phyloP scores from a whole-genome alignment of 2,888 invertebrate species.

The Biston stratarius region DNA sequence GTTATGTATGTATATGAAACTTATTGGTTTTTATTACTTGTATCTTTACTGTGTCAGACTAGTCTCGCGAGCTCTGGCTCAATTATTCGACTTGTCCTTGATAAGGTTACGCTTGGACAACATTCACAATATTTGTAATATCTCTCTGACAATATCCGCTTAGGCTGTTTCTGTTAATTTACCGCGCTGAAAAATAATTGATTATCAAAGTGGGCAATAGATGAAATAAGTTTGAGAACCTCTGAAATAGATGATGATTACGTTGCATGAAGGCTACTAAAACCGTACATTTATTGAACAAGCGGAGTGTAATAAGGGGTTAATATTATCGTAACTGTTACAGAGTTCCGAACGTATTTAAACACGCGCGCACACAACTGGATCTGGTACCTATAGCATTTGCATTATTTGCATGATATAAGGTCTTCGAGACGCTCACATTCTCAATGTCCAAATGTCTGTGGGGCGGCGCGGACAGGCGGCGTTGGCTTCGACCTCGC shows the following conservation, averaged over 20 bases:
- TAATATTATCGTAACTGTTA: neutral
- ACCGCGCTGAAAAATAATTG: too few species aligned
- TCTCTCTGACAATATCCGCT: slow-evolving; percentile 54
- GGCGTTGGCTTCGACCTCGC: slow-evolving; percentile 39
- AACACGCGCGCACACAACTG: neutral
- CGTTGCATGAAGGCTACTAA: neutral
- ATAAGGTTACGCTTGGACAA: slow-evolving; percentile 61
- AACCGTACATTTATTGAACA: neutral
- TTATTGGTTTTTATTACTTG: neutral
- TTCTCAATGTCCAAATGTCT: neutral
- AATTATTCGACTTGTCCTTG: slow-evolving; percentile 55
- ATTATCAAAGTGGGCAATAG: too few species aligned
- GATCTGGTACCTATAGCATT: neutral
- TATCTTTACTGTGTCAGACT: neutral
- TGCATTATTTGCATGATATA: neutral
- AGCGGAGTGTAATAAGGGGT: too few species aligned
- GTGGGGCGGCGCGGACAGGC: neutral
- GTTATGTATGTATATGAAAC: too few species aligned
- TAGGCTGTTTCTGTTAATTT: slow-evolving; percentile 12
- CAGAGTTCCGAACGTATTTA: neutral
- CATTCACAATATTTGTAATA: slow-evolving; percentile 63
- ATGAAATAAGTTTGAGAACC: too few species aligned
- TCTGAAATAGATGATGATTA: too few species aligned
- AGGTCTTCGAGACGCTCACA: neutral
- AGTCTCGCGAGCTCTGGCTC: slow-evolving; percentile 8